These are phyloP conservation scores for Bedellia somnulentella DNA, from an alignment of 2,888 invertebrate species.

Conservation along the genomic window DNA sequence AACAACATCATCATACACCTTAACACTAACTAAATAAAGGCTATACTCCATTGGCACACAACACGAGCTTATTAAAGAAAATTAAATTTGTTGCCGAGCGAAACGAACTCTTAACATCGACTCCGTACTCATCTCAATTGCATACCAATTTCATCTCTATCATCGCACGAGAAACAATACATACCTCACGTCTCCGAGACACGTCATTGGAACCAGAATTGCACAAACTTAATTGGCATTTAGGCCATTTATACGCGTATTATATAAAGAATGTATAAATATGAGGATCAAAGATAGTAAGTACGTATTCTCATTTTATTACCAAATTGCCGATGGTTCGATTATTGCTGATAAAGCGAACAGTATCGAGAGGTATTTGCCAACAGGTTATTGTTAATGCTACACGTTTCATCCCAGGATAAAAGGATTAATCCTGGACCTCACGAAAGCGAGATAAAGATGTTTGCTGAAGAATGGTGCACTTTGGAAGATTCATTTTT, in stretches of 20 bases:
- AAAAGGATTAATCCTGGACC: too few species aligned
- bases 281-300: too few species aligned
- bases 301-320: conserved; percentile 63
- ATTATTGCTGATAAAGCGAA: conserved; percentile 20
- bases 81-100: conserved; percentile 55
- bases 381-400: conserved; percentile 50
- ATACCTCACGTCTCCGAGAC: too few species aligned
- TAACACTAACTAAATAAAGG: conserved; percentile 15
- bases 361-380: conserved; percentile 43
- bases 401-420: too few species aligned
- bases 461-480: too few species aligned
- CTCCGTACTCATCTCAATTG: too few species aligned
- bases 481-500: too few species aligned
- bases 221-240: neutral
- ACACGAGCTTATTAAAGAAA: conserved; percentile 49
- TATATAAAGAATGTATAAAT: conserved; percentile 4
- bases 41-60: conserved; percentile 13
- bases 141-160: conserved; percentile 1
- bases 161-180: too few species aligned
- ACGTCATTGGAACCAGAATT: neutral
- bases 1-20: conserved; percentile 14
- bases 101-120: conserved; percentile 25
- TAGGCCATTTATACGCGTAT: neutral
- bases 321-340: conserved; percentile 59
- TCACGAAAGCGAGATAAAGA: too few species aligned